Evolutionary conservation across 2,888 invertebrate species (phyloP), one percentile per base, ranked within the genome.

Genomic region (Eupeodes latifasciatus): DNA sequence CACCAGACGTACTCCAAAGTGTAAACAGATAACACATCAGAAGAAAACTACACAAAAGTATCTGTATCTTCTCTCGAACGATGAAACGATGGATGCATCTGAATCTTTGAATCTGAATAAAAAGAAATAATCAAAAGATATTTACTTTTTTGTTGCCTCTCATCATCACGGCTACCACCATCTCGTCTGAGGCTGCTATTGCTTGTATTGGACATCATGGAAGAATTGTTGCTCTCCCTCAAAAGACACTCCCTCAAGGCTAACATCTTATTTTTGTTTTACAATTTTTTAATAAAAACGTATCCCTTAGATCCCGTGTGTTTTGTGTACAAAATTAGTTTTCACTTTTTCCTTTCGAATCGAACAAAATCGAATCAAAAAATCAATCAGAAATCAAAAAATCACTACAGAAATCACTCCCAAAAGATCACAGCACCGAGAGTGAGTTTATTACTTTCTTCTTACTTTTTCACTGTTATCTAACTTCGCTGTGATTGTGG

Each of bases 221-320:
- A 67, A 34, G 71, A 55, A 53, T 55, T 85, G 64, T 67, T 81
- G 78, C 88, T 74, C 78, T 88, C 88, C 69, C 88, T 69, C 71
- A 88, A 12, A 12, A 88, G 85, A 51, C 88, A 88, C 66, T 88
- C 88, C 75, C 88, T 74, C 5, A 88, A 77, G 51, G 88, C 85
- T 14, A 88, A 47, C 88, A 88, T 88, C 40, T 40, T 40, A 40
- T 9, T 40, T 40, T 47, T 44, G 27, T 47, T 14, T 61, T 44
- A 16, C 27, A 62, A 62, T 27, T 47, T 71, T 53, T 5, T 40
- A 40, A 40, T 40, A 55, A 53, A 51, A 71, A 71, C 80, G 82
- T 87, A 87, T 79, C 86, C 76, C 74, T 67, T 74, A 57, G 49
- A 51, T 72, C 59, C 83, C 76, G 69, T 55, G 44, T 5, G 14